phyloP scores from a whole-genome alignment of 2,113 vertebrate species.

The Hydrolagus affinis region DNA sequence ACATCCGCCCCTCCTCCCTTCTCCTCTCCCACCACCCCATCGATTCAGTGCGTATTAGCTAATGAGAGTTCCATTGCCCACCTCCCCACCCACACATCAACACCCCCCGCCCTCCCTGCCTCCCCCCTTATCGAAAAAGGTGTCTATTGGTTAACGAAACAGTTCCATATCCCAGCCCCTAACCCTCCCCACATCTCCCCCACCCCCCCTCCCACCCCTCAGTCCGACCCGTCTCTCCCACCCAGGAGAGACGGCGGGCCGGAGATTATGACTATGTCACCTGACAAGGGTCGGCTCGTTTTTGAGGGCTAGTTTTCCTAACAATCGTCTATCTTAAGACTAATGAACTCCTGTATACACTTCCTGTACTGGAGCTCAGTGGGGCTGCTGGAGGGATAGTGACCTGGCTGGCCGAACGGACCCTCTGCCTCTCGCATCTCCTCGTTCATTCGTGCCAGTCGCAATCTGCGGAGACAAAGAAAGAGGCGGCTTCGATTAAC shows the following conservation, averaged over 20 bases:
- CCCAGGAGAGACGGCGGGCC: slow-evolving; percentile 5
- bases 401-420: slow-evolving; percentile 75
- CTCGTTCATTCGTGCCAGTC: slow-evolving; percentile 91
- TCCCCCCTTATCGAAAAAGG: no score
- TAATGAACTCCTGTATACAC: slow-evolving; percentile 97
- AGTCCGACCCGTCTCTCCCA: neutral
- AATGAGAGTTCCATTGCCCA: no score
- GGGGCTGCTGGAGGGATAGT: slow-evolving; percentile 81
- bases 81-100: no score
- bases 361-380: slow-evolving; percentile 92
- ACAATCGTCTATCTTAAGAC: slow-evolving; percentile 82
- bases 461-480: slow-evolving; percentile 68
- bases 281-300: neutral
- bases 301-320: slow-evolving; percentile 48
- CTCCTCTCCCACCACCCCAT: no score
- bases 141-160: no score
- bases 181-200: no score
- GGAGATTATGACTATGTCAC: neutral
- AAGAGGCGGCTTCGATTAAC: neutral
- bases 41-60: no score
- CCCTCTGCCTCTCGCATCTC: slow-evolving; percentile 94
- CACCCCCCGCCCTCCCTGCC: no score
- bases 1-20: no score
- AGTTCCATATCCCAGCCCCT: no score
- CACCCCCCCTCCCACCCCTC: no score